A percentile compares a stretch with the other conserved stretches of the same genome.
Conservation (phyloP, 35 echinoderm and acorn worm species). For the Chiridota heheva region DNA sequence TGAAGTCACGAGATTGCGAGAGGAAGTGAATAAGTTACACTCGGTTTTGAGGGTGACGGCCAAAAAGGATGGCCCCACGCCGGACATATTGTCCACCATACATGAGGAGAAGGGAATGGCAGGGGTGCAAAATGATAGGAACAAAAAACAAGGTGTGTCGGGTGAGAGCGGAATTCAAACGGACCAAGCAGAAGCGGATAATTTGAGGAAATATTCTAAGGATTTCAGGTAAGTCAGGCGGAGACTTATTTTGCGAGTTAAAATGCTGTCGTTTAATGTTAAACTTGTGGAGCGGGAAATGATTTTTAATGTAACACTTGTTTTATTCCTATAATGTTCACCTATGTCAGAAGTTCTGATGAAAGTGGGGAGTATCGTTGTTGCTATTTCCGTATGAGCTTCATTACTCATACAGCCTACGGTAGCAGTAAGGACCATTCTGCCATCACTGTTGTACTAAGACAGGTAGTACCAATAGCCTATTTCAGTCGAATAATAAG, state of each 20-base stretch:
- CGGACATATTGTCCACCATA: conserved; percentile 54
- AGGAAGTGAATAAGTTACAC: conserved; percentile 89
- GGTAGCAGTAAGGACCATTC: too few species aligned
- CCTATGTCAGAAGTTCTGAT: too few species aligned
- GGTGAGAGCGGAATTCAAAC: conserved; percentile 81
- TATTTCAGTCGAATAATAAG: too few species aligned
- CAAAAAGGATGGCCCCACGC: conserved; percentile 11
- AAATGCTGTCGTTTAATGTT: not conserved
- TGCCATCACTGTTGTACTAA: too few species aligned
- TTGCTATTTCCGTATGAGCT: too few species aligned
- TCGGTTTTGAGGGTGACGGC: conserved; percentile 69
- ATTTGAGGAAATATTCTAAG: conserved; percentile 68
- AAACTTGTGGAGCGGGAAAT: not conserved
- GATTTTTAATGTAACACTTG: not conserved
- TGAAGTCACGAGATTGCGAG: conserved; percentile 62
- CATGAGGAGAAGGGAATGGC: conserved; percentile 53
- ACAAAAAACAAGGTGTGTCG: conserved; percentile 98
- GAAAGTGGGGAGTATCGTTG: too few species aligned
- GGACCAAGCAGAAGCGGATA: conserved; percentile 9
- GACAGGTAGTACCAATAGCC: too few species aligned
- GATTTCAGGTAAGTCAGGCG: conserved; percentile 67
- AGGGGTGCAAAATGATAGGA: conserved; percentile 61
- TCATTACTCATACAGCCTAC: too few species aligned
- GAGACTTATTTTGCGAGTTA: not conserved
- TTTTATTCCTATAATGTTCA: too few species aligned